Evolutionary conservation across 2,888 invertebrate genomes (phyloP), one percentile per base, ranked within the genome.

Genomic region (Eupelmus urozonus): DNA sequence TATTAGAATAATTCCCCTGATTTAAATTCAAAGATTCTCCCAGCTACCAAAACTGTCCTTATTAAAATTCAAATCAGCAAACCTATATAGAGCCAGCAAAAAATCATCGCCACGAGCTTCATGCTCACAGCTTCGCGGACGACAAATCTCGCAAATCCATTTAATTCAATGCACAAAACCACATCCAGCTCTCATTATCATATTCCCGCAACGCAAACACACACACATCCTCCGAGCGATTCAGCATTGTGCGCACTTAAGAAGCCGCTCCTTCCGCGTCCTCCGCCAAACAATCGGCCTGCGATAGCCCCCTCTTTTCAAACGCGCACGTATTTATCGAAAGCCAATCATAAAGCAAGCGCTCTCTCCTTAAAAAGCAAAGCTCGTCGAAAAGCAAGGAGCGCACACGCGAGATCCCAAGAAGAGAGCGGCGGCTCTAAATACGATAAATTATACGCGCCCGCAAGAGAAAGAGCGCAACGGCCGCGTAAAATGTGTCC

Each of bases 361-460:
- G 18, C 34, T 23, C 18, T 2, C 11, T 13, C 2, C 2, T 18
- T 11, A 34, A 34, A 34, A 34, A 34, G 45, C 45, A 16, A 34
- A 45, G 13, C 45, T 45, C 45, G 9, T 45, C 13, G 45, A 45
- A 23, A 16, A 59, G 7, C 16, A 66, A 34, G 27, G 55, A 76
- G 18, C 3, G 45, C 11, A 45, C 34, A 18, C 18, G 45, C 29
- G 34, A 34, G n/a, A n/a, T n/a, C n/a, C n/a, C n/a, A 27, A 45
- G 16, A 4, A 49, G 23, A 29, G 25, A 63, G 29, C 20, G 25
- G 0, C 7, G 23, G 42, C 49, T 63, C 53, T 62, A 76, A 70
- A 76, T 70, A 70, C 72, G 60, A 72, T 72, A 67, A 72, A 72
- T 72, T 77, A 77, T 75, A 40, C 40, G 49, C 40, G 42, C n/a